phyloP scores from a whole-genome alignment of 2,797 vertebrate species.

The Hoplostethus mediterraneus region DNA sequence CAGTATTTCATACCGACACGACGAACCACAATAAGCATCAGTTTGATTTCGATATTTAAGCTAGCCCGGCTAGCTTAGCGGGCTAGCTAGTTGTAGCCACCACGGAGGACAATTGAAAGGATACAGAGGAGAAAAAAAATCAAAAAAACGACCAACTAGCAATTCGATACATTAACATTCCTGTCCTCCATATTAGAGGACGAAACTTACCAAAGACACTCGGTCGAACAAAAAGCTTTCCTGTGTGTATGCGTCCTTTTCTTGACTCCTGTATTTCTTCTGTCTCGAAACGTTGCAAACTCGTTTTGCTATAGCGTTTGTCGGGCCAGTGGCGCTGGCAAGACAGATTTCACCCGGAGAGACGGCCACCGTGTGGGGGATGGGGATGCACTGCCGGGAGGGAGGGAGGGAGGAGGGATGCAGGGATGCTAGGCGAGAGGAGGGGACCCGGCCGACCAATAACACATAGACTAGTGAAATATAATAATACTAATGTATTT shows the following conservation, averaged over 20 bases:
- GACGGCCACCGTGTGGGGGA: constrained; percentile 81
- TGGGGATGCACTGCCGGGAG: constrained; percentile 80
- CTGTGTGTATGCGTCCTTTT: constrained; percentile 46
- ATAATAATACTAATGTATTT: too few species aligned
- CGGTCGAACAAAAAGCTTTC: constrained; percentile 40
- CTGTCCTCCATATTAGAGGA: constrained; percentile 25
- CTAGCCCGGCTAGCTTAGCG: constrained; percentile 72
- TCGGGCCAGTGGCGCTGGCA: constrained; percentile 75
- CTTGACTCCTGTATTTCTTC: constrained; percentile 37
- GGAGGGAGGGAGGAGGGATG: constrained; percentile 61
- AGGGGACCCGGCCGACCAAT: constrained; percentile 40
- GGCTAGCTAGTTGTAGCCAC: constrained; percentile 66
- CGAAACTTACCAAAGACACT: constrained; percentile 73
- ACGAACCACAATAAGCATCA: background rate
- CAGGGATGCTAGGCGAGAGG: constrained; percentile 50
- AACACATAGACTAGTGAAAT: constrained; percentile 8
- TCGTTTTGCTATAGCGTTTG: constrained; percentile 67
- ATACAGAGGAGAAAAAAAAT: constrained; percentile 47
- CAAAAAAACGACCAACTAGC: constrained; percentile 37
- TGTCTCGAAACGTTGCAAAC: constrained; percentile 63
- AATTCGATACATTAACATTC: constrained; percentile 61
- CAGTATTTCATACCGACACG: background rate
- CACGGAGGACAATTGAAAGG: constrained; percentile 79
- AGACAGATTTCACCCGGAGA: constrained; percentile 78
- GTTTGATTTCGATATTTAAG: constrained; percentile 42